Evolutionary conservation across 2,797 vertebrate genomes (phyloP), one percentile per base, ranked within the genome.

Genomic region (Percopsis omiscomaycus): DNA sequence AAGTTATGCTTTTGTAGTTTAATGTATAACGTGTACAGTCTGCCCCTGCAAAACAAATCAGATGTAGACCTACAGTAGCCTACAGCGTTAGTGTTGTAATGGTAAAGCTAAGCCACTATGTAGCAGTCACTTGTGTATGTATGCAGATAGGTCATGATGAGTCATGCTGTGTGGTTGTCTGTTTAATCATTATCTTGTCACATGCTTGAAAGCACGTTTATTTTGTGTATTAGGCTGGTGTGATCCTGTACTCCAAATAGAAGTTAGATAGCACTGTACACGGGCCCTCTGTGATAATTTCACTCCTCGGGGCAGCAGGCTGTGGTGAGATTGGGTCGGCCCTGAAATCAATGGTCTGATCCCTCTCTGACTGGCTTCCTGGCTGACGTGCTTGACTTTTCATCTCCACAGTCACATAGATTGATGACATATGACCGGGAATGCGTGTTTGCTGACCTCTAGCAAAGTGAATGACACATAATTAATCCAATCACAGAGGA

Each of bases 341-440:
- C 87, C 83, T 89, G 88, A 93, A 92, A 92, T 91, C 90, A 92
- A 93, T 93, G 89, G 89, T 77, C 86, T 89, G 89, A 91, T 87
- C 86, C 89, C 81, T 88, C 80, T 85, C 85, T 88, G 88, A 88
- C 84, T 82, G 75, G 84, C 85, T 86, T 80, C 84, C 84, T 88
- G 88, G 87, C 79, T 92, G 91, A 93, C 90, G 91, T 89, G 89
- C 89, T 88, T 90, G 90, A 92, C 92, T 93, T 93, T 92, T 92
- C 90, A 90, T 92, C 92, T 91, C 86, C 88, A 84, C 79, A 87
- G 91, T 89, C 91, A 89, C 88, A 91, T 86, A 90, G 92, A 92
- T 93, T 92, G 92, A 92, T 93, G 92, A 92, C 92, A 93, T 94
- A 89, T 92, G 90, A 91, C 90, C 91, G 60, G 80, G 86, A 90